These are phyloP conservation scores for Phyllopteryx taeniolatus DNA, from an alignment of 2,113 vertebrate species.

Conservation along the genomic window DNA sequence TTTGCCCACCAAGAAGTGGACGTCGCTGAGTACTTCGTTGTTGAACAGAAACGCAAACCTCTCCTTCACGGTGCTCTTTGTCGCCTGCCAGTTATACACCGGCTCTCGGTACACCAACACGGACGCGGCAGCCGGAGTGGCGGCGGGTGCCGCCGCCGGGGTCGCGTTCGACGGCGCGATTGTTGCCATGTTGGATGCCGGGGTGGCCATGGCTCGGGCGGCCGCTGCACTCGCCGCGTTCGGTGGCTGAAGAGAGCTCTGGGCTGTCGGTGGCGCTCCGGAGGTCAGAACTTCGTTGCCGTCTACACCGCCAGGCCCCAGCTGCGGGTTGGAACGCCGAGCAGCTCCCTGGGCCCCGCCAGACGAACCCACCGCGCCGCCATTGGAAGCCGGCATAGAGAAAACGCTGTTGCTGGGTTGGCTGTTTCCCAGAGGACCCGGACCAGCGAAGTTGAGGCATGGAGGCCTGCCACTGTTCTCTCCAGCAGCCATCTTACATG, in stretches of 20 bases:
- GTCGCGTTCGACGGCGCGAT: slow-evolving; percentile 63
- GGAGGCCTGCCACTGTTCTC: slow-evolving; percentile 81
- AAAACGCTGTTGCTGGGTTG: slow-evolving; percentile 75
- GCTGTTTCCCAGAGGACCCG: slow-evolving; percentile 73
- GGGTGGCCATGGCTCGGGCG: slow-evolving; percentile 62
- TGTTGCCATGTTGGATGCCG: slow-evolving; percentile 69
- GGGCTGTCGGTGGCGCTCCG: slow-evolving; percentile 67
- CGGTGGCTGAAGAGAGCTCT: slow-evolving; percentile 69
- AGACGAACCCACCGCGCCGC: slow-evolving; percentile 56
- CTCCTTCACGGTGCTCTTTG: slow-evolving; percentile 92
- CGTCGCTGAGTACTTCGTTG: slow-evolving; percentile 95
- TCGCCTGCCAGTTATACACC: slow-evolving; percentile 94
- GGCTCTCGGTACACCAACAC: slow-evolving; percentile 83
- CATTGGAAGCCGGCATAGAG: slow-evolving; percentile 71
- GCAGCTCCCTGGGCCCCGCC: slow-evolving; percentile 60
- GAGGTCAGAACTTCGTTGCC: slow-evolving; percentile 63
- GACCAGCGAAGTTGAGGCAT: slow-evolving; percentile 72
- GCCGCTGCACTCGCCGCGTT: slow-evolving; percentile 63
- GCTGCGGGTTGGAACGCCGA: slow-evolving; percentile 73
- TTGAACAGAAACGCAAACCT: slow-evolving; percentile 92
- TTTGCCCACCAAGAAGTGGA: slow-evolving; percentile 94
- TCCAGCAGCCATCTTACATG: slow-evolving; percentile 85
- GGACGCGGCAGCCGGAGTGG: slow-evolving; percentile 70
- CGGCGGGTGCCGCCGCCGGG: slow-evolving; percentile 41
- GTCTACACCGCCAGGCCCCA: slow-evolving; percentile 73